These are phyloP conservation scores for Amblyopsis rosae DNA, from an alignment of 2,113 vertebrate species.

Conservation along the genomic window DNA sequence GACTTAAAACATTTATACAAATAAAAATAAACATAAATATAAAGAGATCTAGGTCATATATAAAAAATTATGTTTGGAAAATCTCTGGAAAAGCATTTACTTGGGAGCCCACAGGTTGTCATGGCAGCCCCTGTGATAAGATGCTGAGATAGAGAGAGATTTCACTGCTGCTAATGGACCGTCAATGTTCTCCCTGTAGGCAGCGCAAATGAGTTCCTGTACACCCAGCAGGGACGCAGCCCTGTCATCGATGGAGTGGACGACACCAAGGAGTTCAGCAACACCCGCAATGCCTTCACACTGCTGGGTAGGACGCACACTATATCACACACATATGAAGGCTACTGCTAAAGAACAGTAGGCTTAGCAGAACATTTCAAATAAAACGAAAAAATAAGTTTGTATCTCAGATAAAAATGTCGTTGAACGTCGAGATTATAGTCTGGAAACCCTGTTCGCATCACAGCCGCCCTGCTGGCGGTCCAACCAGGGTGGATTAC, in stretches of 20 bases:
- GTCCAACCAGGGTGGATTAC: not conserved
- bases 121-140: too few relatives aligned
- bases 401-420: too few relatives aligned
- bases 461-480: too few relatives aligned
- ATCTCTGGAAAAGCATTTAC: not conserved
- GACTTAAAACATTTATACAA: too few relatives aligned
- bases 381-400: not conserved
- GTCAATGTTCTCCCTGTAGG: conserved; percentile 66
- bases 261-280: conserved; percentile 89
- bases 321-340: not conserved
- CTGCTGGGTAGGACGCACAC: conserved; percentile 84
- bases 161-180: not conserved
- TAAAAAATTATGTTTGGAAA: not conserved
- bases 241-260: conserved; percentile 91
- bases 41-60: not conserved
- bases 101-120: too few relatives aligned
- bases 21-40: too few relatives aligned
- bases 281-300: conserved; percentile 88
- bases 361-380: too few relatives aligned
- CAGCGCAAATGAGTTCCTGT: conserved; percentile 85
- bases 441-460: too few relatives aligned
- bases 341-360: not conserved
- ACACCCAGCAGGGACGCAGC: conserved; percentile 90
- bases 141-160: too few relatives aligned
- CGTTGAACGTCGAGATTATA: too few relatives aligned